Percentiles rank a stretch among this genome's conserved stretches.
Conservation (phyloP, 2,113 vertebrate genomes). For the Neoarius graeffei region DNA sequence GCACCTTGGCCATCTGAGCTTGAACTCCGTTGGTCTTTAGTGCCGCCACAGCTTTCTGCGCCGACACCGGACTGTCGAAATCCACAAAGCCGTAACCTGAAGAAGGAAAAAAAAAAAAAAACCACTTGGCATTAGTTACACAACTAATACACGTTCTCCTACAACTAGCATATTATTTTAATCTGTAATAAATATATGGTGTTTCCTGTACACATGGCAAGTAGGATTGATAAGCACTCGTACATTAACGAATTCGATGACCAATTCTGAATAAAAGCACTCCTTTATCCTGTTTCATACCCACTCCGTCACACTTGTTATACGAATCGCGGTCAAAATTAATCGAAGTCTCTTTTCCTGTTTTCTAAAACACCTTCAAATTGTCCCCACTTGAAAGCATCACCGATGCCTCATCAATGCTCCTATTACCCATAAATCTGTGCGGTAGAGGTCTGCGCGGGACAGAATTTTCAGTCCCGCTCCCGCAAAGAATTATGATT, state of each 20-base stretch:
- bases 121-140: neutral
- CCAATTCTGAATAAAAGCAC: neutral
- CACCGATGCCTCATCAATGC: too few species aligned
- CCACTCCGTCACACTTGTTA: neutral
- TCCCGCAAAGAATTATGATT: too few species aligned
- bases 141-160: neutral
- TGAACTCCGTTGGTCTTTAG: constrained; percentile 96
- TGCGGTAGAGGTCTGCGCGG: too few species aligned
- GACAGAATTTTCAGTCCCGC: too few species aligned
- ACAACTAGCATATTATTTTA: neutral
- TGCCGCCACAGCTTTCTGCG: constrained; percentile 96
- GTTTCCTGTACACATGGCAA: too few species aligned
- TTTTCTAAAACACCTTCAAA: too few species aligned
- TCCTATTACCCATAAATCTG: too few species aligned
- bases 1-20: constrained; percentile 99
- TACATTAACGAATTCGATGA: neutral
- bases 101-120: constrained; percentile 31
- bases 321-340: too few species aligned
- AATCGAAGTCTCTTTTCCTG: too few species aligned
- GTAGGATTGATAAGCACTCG: neutral
- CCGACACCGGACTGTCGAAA: constrained; percentile 95
- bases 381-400: too few species aligned
- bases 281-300: neutral
- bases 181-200: neutral
- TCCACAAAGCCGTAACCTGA: constrained; percentile 99